Conservation (phyloP, 2,888 invertebrate genomes). For the Orthosia incerta region DNA sequence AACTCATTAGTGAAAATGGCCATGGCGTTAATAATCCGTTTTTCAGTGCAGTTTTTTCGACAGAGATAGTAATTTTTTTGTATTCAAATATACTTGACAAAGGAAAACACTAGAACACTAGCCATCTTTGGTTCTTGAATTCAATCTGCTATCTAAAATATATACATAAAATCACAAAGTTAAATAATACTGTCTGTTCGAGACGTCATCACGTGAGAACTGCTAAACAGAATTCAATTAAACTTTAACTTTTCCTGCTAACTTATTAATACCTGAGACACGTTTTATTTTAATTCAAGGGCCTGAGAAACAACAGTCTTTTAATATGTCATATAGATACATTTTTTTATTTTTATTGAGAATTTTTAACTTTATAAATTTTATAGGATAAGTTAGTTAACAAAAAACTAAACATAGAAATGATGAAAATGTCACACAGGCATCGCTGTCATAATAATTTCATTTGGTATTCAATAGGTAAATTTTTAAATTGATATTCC, state of each 20-base stretch:
- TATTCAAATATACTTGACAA: no score
- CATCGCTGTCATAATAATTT: background rate
- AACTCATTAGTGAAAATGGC: background rate
- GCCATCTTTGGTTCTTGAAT: no score
- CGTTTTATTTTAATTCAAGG: background rate
- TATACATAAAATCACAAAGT: no score
- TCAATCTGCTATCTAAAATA: no score
- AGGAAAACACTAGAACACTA: no score
- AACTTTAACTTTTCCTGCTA: background rate
- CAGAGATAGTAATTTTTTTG: no score
- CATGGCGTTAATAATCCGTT: background rate
- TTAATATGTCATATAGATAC: background rate
- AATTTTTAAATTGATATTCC: background rate
- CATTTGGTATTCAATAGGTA: background rate
- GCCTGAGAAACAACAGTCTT: background rate
- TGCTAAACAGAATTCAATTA: background rate
- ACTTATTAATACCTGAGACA: no score
- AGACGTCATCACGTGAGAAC: constrained; percentile 6
- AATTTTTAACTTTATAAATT: background rate
- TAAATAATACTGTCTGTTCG: no score
- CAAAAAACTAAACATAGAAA: background rate
- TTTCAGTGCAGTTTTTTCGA: background rate
- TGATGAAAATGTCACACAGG: background rate
- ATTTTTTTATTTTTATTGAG: background rate
- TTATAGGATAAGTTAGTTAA: background rate